Base-by-base conservation (phyloP, 2,797 vertebrate species). In the Sebastes cheni region DNA sequence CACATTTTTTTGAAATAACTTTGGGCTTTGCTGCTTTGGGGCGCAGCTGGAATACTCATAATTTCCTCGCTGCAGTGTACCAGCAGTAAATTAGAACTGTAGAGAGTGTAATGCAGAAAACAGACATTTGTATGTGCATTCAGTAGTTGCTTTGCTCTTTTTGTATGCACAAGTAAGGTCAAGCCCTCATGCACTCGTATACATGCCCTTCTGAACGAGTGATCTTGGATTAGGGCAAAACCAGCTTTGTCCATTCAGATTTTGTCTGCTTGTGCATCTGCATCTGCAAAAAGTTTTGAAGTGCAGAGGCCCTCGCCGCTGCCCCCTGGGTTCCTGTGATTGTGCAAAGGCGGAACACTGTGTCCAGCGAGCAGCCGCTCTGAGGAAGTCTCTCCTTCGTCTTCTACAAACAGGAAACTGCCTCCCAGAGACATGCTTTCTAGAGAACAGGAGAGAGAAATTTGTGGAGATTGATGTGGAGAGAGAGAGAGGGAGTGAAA, bases 311-410 rank as follows among this genome's bases (percentile, higher is more conserved):
- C 86, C 78, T 81, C 90, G 72, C 73, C 77, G 85, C 92, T 92
- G 87, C 92, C 94, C 94, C 89, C 87, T 76, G 91, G 90, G 95
- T 96, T 96, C 96, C 95, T 96, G 95, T 87, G 91, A 95, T 96
- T 96, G 95, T 96, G 91, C 77, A 77, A 90, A 91, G 77, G 84
- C 91, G 85, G 95, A 93, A 96, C 95, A 94, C 88, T 79, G 80
- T 94, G 95, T 96, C 91, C 93, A 89, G 88, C 80, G 65, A 91
- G 90, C 92, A 81, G 92, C 85, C 75, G 56, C 90, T 92, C 85
- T 74, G 86, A 96, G 95, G 95, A 96, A 96, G 92, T 95, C 90
- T 92, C 92, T 91, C 91, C 91, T 94, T 80, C 88, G 90, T 85
- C 83, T 92, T 91, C 89, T 91, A 85, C 94, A 95, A 96, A 96